Evolutionary conservation across 2,888 invertebrate species (phyloP).

Genomic region (Xestobium rufovillosum): DNA sequence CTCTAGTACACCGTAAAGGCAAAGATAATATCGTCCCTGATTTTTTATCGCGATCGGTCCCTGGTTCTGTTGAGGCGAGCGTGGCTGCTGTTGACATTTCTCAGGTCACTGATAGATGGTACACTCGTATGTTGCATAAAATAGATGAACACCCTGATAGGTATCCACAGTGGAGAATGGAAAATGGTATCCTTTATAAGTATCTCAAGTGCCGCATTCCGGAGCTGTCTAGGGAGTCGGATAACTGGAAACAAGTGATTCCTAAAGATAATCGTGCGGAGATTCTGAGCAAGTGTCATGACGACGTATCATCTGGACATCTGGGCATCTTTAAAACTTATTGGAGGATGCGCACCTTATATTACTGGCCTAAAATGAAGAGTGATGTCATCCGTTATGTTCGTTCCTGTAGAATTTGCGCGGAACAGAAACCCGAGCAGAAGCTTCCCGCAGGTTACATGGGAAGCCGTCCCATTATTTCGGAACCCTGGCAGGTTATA

Average conservation of each 20-base stretch:
- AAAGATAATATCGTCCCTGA: slow-evolving; percentile 8
- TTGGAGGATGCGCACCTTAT: slow-evolving; percentile 3
- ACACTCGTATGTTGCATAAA: background rate
- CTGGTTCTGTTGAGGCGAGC: too few species aligned
- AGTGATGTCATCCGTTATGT: too few species aligned
- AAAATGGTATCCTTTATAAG: too few species aligned
- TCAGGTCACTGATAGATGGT: slow-evolving; percentile 8
- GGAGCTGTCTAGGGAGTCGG: background rate
- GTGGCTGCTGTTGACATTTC: too few species aligned
- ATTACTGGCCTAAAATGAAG: slow-evolving; percentile 14
- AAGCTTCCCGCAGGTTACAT: slow-evolving; percentile 7
- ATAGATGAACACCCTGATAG: slow-evolving; percentile 1
- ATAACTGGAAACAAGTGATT: slow-evolving; percentile 7
- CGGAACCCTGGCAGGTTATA: slow-evolving; percentile 5
- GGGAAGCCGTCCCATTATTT: slow-evolving; percentile 3
- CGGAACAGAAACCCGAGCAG: slow-evolving; percentile 7
- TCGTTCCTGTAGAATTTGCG: too few species aligned
- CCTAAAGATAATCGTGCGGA: slow-evolving; percentile 4
- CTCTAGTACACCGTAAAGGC: slow-evolving; percentile 15
- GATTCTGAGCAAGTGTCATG: slow-evolving; percentile 4
- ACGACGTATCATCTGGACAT: slow-evolving; percentile 10
- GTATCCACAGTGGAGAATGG: slow-evolving; percentile 7
- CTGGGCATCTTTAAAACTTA: slow-evolving; percentile 14
- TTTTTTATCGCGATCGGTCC: too few species aligned
- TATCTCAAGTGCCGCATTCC: background rate